Evolutionary conservation across 30 jellyfish, hydroid and myxozoan genomes (phyloP).

Genomic region (Rhopilema esculentum): DNA sequence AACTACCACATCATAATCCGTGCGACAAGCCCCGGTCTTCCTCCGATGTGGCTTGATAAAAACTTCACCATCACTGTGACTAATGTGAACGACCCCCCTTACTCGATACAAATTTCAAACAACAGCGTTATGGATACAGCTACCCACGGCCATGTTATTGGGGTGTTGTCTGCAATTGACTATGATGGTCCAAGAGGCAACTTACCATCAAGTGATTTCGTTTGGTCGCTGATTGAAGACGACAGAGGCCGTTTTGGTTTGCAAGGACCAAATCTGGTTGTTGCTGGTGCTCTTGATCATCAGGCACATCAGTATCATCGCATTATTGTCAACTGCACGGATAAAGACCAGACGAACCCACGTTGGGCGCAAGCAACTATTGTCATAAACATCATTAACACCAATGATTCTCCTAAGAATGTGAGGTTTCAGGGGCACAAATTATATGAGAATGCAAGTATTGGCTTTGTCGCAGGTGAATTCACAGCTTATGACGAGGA

Average conservation of each 20-base stretch:
- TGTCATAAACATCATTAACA: constrained; percentile 34
- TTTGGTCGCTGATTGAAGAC: constrained; percentile 71
- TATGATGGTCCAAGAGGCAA: constrained; percentile 77
- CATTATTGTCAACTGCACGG: constrained; percentile 77
- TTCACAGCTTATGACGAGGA: constrained; percentile 76
- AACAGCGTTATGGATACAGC: constrained; percentile 71
- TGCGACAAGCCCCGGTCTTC: constrained; percentile 83
- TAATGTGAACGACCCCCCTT: constrained; percentile 92
- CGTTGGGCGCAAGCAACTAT: constrained; percentile 38
- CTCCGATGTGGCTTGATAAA: constrained; percentile 77
- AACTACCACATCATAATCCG: constrained; percentile 55
- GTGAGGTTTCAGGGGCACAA: constrained; percentile 23
- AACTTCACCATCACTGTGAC: constrained; percentile 49
- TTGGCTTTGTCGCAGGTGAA: constrained; percentile 67
- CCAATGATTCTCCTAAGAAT: constrained; percentile 73
- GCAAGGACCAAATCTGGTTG: constrained; percentile 64
- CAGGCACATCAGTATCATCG: constrained; percentile 56
- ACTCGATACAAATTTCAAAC: constrained; percentile 64
- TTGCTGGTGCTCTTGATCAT: constrained; percentile 47
- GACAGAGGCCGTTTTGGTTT: constrained; percentile 61
- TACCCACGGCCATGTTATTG: constrained; percentile 62
- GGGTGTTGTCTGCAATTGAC: constrained; percentile 85
- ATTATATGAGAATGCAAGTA: constrained; percentile 68
- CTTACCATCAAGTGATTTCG: constrained; percentile 67
- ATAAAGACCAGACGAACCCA: constrained; percentile 69